Evolutionary conservation across 2,888 invertebrate species (phyloP).

Genomic region (Myopa testacea): DNA sequence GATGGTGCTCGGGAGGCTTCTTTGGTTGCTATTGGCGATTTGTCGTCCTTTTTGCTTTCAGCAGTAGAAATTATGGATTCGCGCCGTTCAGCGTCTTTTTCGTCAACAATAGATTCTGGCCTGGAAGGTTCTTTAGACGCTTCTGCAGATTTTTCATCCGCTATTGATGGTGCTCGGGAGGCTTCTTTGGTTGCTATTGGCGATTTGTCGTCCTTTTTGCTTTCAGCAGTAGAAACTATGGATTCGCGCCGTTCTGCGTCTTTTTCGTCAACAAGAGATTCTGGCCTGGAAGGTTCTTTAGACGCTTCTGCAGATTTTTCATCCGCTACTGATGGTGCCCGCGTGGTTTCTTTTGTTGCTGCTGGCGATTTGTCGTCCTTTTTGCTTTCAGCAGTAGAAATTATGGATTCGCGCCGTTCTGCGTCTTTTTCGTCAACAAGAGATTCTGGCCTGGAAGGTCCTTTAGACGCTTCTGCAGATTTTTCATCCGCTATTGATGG

Average conservation of each 20-base stretch:
- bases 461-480: too few relatives aligned
- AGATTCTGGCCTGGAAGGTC: too few relatives aligned
- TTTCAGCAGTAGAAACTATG: slow-evolving; percentile 31
- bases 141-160: slow-evolving; percentile 25
- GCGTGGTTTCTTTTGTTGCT: slow-evolving; percentile 47
- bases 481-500: too few relatives aligned
- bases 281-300: background rate
- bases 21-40: slow-evolving; percentile 31
- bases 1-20: slow-evolving; percentile 46
- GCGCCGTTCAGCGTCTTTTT: slow-evolving; percentile 7
- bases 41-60: slow-evolving; percentile 33
- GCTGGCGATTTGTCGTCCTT: slow-evolving; percentile 32
- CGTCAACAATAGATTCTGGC: slow-evolving; percentile 48
- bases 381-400: slow-evolving; percentile 39
- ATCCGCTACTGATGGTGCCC: slow-evolving; percentile 30
- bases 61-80: slow-evolving; percentile 36
- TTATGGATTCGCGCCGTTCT: slow-evolving; percentile 38
- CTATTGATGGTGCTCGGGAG: slow-evolving; percentile 34
- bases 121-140: slow-evolving; percentile 54
- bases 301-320: slow-evolving; percentile 33
- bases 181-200: slow-evolving; percentile 27
- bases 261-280: slow-evolving; percentile 15
- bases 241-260: slow-evolving; percentile 33
- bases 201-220: slow-evolving; percentile 41
- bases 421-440: slow-evolving; percentile 26